Evolutionary conservation across 2,888 invertebrate species (phyloP).

Genomic region (Ferdinandea cuprea): DNA sequence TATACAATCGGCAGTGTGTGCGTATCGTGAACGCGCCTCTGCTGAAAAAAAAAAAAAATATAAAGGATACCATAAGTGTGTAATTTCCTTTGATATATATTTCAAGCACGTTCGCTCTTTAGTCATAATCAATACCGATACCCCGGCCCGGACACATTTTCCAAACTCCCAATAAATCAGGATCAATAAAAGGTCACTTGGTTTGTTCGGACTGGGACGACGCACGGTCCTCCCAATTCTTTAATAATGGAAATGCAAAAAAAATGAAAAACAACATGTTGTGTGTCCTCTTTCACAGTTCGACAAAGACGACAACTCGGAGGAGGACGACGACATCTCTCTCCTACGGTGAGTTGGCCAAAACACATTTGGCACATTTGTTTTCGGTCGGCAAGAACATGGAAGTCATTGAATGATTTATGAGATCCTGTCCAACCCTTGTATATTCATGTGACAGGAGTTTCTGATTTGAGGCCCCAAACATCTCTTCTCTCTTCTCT

Average conservation of each 20-base stretch:
- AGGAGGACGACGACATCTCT: conserved; percentile 6
- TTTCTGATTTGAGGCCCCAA: conserved; percentile 68
- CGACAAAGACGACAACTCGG: conserved; percentile 31
- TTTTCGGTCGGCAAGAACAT: conserved; percentile 60
- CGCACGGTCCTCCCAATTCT: conserved; percentile 41
- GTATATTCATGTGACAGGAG: conserved; percentile 75
- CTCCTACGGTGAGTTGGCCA: conserved; percentile 49
- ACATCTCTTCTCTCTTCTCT: conserved; percentile 26
- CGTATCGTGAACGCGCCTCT: conserved; percentile 12
- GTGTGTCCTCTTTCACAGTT: conserved; percentile 61
- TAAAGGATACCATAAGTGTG: too few relatives aligned
- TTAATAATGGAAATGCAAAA: conserved; percentile 42
- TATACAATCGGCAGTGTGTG: conserved; percentile 1
- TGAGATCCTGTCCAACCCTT: conserved; percentile 76
- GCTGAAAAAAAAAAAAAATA: conserved; percentile 37
- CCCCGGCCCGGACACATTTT: conserved; percentile 44
- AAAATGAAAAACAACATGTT: conserved; percentile 46
- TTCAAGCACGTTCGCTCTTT: conserved; percentile 56
- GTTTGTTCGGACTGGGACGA: conserved; percentile 16
- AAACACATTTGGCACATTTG: conserved; percentile 68
- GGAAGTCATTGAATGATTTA: conserved; percentile 75
- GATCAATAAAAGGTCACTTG: conserved; percentile 70
- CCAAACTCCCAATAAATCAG: conserved; percentile 67
- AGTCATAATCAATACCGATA: conserved; percentile 65
- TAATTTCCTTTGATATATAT: conserved; percentile 55